Conservation (phyloP, 92 coral and sea anemone genomes). For the Phenganax marumi region DNA sequence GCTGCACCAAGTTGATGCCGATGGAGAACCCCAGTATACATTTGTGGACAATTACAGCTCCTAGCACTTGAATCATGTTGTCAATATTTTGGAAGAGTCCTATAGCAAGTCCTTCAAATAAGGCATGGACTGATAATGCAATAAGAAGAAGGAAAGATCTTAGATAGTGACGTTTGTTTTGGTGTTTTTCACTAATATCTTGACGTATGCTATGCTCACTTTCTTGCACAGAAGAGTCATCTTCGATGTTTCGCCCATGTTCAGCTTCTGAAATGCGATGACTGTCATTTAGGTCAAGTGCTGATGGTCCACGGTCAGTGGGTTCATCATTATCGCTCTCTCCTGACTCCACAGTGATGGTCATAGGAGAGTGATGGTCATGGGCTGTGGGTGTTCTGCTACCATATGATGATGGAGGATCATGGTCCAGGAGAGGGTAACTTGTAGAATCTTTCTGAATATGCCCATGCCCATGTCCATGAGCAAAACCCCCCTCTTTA, state of each 20-base stretch:
- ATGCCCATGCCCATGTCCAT: not conserved
- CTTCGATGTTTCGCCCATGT: no score
- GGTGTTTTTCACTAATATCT: conserved; percentile 4
- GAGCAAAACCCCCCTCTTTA: conserved; percentile 55
- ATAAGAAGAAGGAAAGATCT: conserved; percentile 73
- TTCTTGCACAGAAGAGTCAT: no score
- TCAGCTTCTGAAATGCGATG: not conserved
- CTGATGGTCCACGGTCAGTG: no score
- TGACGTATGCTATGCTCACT: not conserved
- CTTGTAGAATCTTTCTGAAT: conserved; percentile 44
- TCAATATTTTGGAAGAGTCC: conserved; percentile 72
- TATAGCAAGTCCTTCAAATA: conserved; percentile 88
- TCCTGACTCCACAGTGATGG: no score
- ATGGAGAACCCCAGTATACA: conserved; percentile 77
- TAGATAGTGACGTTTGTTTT: conserved; percentile 43
- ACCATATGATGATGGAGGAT: no score
- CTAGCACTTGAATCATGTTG: conserved; percentile 72
- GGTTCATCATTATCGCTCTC: no score
- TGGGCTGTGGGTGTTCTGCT: no score
- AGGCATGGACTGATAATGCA: conserved; percentile 81
- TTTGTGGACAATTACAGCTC: conserved; percentile 79
- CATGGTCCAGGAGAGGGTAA: not conserved
- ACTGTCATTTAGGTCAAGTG: no score
- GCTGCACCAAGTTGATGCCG: conserved; percentile 79
- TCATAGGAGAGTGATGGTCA: no score